Evolutionary conservation across 2,113 vertebrate species (phyloP), one percentile per base, ranked within the genome.

Genomic region (Neotragus moschatus): DNA sequence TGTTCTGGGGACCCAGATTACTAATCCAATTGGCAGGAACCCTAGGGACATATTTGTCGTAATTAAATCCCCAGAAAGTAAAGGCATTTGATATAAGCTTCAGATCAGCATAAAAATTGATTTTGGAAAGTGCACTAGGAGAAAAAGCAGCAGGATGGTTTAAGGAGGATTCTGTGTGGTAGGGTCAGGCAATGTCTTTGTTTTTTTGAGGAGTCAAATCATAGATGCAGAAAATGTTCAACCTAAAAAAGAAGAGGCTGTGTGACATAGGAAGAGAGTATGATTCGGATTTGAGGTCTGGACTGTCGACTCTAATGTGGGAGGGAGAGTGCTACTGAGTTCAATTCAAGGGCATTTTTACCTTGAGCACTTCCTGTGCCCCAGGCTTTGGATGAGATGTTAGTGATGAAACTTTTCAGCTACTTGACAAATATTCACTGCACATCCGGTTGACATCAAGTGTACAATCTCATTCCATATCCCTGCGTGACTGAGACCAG

Each of bases 11-110:
- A 88, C 77, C 51, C 89, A 61, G n/a, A 81, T 93, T 63, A 66
- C 47, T 96, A 87, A 90, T 84, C 61, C 84, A 81, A 70, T 47
- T 55, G 91, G 15, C 30, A 77, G 6, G 39, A 87, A 79, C 70
- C 60, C 87, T 79, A 25, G 45, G 51, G 87, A 87, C 9, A 26
- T 53, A 58, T 89, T 91, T 89, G 60, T 86, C 0, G 0, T 89
- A 93, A 97, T 93, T 98, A 97, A 96, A 63, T 96, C 93, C 56
- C n/a, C 84, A 96, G 87, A 93, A 98, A 87, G 56, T 84, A 86
- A 94, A 89, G 43, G 70, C 81, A 16, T 96, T 93, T 96, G 45
- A 89, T 93, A 91, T 33, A 90, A 86, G 79, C 86, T 87, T 91
- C 55, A 86, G 60, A 89, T 95, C 53, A 87, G 11, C 60, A 91